A percentile compares a stretch with the other conserved stretches of the same genome.
Conservation (phyloP, 1,140 invertebrate genomes). For the Sogatella furcifera region DNA sequence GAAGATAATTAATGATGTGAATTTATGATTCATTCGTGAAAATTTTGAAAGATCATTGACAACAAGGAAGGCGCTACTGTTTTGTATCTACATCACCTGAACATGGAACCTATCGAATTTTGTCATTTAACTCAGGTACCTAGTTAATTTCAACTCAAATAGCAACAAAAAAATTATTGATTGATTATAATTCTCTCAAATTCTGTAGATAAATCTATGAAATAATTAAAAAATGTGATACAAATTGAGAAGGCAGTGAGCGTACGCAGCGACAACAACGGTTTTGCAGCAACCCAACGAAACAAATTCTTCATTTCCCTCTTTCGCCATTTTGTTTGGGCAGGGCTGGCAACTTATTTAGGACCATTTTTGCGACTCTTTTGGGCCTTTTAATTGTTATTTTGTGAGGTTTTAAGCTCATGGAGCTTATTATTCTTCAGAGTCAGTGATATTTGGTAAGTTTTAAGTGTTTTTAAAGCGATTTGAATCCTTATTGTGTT, state of each 20-base stretch:
- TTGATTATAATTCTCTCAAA: too few species aligned
- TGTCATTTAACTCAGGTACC: too few species aligned
- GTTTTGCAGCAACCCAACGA: slow-evolving; percentile 1
- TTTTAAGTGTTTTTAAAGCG: neutral
- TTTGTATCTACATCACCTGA: too few species aligned
- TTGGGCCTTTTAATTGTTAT: neutral
- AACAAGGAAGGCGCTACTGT: too few species aligned
- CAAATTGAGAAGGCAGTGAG: neutral
- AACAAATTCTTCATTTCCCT: neutral
- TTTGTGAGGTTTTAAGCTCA: neutral
- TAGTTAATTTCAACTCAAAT: too few species aligned
- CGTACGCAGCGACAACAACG: neutral
- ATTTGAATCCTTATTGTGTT: neutral
- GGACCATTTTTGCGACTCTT: slow-evolving; percentile 8
- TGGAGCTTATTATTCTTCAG: neutral
- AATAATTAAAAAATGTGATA: too few species aligned
- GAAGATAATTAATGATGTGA: too few species aligned
- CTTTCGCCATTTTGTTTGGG: slow-evolving; percentile 16
- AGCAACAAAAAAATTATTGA: too few species aligned
- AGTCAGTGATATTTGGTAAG: neutral
- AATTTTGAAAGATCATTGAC: too few species aligned
- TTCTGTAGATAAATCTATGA: too few species aligned
- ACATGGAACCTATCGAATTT: too few species aligned
- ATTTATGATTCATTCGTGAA: too few species aligned
- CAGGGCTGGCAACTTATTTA: slow-evolving; percentile 18